Conservation (phyloP, 2,797 vertebrate species). For the Syngnathus acus region DNA sequence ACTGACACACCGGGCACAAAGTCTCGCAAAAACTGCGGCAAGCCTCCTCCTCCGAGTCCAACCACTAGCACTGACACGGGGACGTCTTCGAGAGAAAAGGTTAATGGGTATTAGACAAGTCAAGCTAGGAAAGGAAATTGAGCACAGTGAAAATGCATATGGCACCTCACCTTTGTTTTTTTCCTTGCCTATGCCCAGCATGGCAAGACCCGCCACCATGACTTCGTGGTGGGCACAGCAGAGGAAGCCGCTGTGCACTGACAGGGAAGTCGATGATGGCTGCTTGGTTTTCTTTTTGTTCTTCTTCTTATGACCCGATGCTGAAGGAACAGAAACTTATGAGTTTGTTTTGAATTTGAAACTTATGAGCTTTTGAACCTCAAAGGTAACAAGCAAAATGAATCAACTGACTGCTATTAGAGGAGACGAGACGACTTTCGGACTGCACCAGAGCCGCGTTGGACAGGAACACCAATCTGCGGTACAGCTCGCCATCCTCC, state of each 20-base stretch:
- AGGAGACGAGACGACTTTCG: constrained; percentile 75
- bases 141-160: background rate
- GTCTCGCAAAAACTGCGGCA: constrained; percentile 88
- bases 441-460: constrained; percentile 89
- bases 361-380: background rate
- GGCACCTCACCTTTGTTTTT: constrained; percentile 69
- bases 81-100: constrained; percentile 47
- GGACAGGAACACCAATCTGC: constrained; percentile 84
- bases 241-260: constrained; percentile 82
- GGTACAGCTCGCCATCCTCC: constrained; percentile 76
- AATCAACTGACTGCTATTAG: constrained; percentile 36
- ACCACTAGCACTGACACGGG: constrained; percentile 77
- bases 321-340: constrained; percentile 20
- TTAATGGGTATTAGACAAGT: background rate
- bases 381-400: background rate
- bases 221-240: constrained; percentile 92
- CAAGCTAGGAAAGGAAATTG: background rate
- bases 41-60: constrained; percentile 86
- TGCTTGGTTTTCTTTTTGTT: constrained; percentile 64
- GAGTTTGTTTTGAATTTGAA: background rate
- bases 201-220: constrained; percentile 84
- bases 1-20: constrained; percentile 72
- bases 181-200: constrained; percentile 66
- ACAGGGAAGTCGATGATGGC: constrained; percentile 33
- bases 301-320: constrained; percentile 76